phyloP scores from a whole-genome alignment of 2,113 vertebrate genomes.

The Pristiophorus japonicus region DNA sequence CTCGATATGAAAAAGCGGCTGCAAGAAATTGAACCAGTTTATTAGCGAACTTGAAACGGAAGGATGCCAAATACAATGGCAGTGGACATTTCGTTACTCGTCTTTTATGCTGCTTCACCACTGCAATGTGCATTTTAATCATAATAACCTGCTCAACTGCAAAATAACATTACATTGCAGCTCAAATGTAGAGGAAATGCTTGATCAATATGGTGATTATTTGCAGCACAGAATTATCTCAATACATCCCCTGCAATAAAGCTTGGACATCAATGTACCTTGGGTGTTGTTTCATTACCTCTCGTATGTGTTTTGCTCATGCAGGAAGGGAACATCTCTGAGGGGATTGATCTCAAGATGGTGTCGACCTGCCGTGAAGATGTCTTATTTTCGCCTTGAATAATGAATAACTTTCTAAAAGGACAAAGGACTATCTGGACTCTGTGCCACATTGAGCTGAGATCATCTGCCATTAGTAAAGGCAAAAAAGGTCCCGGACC shows the following conservation, averaged over 20 bases:
- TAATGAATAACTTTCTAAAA: too few species aligned
- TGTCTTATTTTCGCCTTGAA: too few species aligned
- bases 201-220: background rate
- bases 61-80: slow-evolving; percentile 39
- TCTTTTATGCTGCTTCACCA: background rate
- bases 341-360: too few species aligned
- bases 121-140: background rate
- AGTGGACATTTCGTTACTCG: too few species aligned
- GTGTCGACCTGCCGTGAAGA: too few species aligned
- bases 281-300: background rate
- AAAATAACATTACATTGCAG: background rate
- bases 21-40: slow-evolving; percentile 41
- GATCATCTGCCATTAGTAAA: too few species aligned
- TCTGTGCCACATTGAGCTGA: too few species aligned
- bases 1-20: slow-evolving; percentile 44
- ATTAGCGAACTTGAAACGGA: slow-evolving; percentile 40
- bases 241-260: background rate
- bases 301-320: too few species aligned
- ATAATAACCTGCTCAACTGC: background rate
- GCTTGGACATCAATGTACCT: background rate
- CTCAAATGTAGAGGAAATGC: background rate
- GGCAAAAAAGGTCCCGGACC: too few species aligned
- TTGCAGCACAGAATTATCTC: background rate
- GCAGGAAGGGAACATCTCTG: too few species aligned
- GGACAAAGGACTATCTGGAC: too few species aligned